Conservation (phyloP, 2,888 invertebrate genomes). For the Eurytoma adleriae region DNA sequence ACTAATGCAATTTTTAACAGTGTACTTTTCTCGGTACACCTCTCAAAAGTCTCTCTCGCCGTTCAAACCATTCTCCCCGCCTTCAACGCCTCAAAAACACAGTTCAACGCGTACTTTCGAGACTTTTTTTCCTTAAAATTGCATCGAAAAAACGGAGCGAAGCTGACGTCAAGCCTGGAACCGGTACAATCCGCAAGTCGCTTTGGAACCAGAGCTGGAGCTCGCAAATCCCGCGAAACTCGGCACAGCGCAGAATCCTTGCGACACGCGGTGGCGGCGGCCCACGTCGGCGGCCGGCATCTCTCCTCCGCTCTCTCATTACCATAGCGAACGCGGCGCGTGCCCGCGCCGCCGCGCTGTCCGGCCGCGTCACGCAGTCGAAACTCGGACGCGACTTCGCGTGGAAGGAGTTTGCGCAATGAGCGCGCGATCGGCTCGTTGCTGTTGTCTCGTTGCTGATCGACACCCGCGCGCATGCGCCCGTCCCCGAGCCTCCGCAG, state of each 20-base stretch:
- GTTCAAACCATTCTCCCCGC: too few species aligned
- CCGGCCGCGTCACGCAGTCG: constrained; percentile 62
- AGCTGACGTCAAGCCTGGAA: too few species aligned
- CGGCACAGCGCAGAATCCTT: neutral
- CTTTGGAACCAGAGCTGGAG: neutral
- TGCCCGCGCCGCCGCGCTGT: constrained; percentile 3
- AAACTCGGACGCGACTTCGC: constrained; percentile 66
- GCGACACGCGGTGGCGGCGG: too few species aligned
- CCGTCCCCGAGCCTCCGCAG: neutral
- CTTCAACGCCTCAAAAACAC: too few species aligned
- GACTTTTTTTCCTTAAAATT: too few species aligned
- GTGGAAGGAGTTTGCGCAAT: constrained; percentile 61
- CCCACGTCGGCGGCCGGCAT: constrained; percentile 6
- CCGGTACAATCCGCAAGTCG: too few species aligned
- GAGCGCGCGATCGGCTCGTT: neutral
- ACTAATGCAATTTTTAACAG: too few species aligned
- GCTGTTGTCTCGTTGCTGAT: neutral
- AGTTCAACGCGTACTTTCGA: too few species aligned
- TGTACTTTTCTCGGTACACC: too few species aligned
- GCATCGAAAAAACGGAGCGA: too few species aligned
- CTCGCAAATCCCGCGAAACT: neutral
- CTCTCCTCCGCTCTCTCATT: constrained; percentile 40
- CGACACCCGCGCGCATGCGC: too few species aligned
- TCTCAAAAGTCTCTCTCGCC: too few species aligned
- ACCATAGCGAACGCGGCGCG: constrained; percentile 31